These are phyloP conservation scores for Cerastis rubricosa DNA, from an alignment of 2,888 invertebrate genomes.

Conservation along the genomic window DNA sequence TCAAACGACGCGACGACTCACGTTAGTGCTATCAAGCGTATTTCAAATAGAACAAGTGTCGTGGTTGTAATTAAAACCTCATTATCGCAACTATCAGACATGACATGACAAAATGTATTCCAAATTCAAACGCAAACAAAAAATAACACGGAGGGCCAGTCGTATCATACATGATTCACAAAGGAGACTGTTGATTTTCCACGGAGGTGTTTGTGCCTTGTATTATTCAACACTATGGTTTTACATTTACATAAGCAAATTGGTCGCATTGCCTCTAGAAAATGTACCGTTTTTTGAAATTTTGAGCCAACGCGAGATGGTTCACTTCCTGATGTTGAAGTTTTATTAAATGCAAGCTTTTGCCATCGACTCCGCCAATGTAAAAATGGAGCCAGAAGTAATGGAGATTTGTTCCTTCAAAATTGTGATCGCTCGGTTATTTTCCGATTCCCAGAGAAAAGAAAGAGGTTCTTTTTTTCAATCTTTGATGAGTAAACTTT, in stretches of 20 bases:
- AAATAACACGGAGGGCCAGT: slow-evolving; percentile 68
- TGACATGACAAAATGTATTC: slow-evolving; percentile 7
- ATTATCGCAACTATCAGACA: slow-evolving; percentile 23
- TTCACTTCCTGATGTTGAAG: slow-evolving; percentile 46
- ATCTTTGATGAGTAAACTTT: slow-evolving; percentile 41
- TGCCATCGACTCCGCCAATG: slow-evolving; percentile 23
- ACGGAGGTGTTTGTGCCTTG: slow-evolving; percentile 68
- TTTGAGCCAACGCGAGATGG: slow-evolving; percentile 33
- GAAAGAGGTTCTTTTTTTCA: slow-evolving; percentile 20
- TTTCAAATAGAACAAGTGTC: neutral
- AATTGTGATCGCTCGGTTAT: slow-evolving; percentile 49
- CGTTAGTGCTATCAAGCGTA: neutral
- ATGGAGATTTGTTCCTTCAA: slow-evolving; percentile 56
- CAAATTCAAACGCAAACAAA: slow-evolving; percentile 61
- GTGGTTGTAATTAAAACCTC: slow-evolving; percentile 11
- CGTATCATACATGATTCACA: slow-evolving; percentile 78
- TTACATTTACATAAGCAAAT: slow-evolving; percentile 78
- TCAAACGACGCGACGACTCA: neutral
- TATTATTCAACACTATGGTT: slow-evolving; percentile 75
- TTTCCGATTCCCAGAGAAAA: slow-evolving; percentile 18
- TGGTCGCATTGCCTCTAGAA: slow-evolving; percentile 68
- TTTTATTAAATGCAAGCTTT: slow-evolving; percentile 54
- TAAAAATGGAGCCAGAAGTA: slow-evolving; percentile 43
- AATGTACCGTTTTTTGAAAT: slow-evolving; percentile 45
- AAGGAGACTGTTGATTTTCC: slow-evolving; percentile 74